phyloP scores from a whole-genome alignment of 2,113 vertebrate species.

The Chroicocephalus ridibundus region DNA sequence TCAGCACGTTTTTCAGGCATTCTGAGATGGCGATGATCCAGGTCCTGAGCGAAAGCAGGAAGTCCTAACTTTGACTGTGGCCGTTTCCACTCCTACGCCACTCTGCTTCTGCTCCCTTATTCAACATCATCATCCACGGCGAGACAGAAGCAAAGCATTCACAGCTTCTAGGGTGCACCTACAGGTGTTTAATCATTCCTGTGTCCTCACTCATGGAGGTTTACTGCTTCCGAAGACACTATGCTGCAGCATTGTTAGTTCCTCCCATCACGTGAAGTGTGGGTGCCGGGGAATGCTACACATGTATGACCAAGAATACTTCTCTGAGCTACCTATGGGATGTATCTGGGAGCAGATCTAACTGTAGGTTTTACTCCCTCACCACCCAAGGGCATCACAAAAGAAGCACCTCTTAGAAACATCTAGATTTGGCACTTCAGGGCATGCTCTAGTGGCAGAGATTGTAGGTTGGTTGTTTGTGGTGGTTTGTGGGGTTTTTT shows the following conservation, averaged over 20 bases:
- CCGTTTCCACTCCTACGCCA: neutral
- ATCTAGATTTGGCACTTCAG: too few relatives aligned
- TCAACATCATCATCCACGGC: neutral
- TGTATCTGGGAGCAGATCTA: neutral
- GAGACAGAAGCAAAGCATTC: neutral
- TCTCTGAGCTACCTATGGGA: neutral
- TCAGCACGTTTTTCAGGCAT: constrained; percentile 33
- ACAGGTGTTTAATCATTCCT: neutral
- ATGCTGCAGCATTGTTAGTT: neutral
- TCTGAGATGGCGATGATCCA: neutral
- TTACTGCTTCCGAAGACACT: neutral
- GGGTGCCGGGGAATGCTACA: neutral
- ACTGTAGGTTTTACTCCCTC: neutral
- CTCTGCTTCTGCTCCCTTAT: neutral
- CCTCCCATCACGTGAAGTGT: neutral
- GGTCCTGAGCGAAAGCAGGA: neutral
- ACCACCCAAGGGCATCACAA: neutral
- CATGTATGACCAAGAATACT: neutral
- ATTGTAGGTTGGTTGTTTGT: too few relatives aligned
- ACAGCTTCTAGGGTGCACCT: neutral
- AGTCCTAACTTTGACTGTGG: neutral
- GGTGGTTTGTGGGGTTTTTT: too few relatives aligned
- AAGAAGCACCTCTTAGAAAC: neutral
- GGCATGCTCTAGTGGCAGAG: too few relatives aligned
- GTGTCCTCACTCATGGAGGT: neutral